Conservation (phyloP, 2,797 vertebrate species). For the Pyrocephalus nanus region DNA sequence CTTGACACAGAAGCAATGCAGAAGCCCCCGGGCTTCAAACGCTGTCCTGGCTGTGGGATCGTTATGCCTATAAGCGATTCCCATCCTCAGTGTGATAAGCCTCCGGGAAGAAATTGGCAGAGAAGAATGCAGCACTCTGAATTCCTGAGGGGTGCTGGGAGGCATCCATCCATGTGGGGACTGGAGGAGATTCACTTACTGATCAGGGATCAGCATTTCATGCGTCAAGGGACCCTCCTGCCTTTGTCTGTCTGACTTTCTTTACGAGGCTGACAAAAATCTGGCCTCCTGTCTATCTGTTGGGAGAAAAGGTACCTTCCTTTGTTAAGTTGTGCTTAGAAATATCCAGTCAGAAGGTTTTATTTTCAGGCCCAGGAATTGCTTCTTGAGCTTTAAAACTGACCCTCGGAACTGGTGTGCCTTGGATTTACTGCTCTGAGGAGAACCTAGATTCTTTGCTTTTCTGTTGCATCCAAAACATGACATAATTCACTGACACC, state of each 20-base stretch:
- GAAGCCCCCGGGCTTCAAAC: conserved; percentile 8
- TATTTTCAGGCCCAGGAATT: not conserved
- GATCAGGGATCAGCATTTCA: not conserved
- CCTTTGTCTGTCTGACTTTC: not conserved
- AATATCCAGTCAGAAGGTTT: not conserved
- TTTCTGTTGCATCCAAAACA: not conserved
- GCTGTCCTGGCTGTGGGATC: not conserved
- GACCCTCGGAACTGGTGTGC: not conserved
- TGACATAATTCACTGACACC: not conserved
- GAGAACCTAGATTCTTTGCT: not conserved
- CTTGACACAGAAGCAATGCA: conserved; percentile 32
- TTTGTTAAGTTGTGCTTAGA: not conserved
- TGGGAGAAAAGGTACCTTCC: not conserved
- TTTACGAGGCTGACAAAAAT: not conserved
- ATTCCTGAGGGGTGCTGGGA: conserved; percentile 23
- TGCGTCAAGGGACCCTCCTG: not conserved
- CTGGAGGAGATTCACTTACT: not conserved
- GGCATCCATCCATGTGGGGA: not conserved
- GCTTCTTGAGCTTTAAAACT: not conserved
- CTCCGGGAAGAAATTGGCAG: not conserved
- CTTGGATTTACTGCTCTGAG: not conserved
- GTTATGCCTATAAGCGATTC: not conserved
- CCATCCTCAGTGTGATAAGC: conserved; percentile 11
- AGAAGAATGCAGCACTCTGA: not conserved
- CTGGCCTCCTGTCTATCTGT: not conserved